These are phyloP conservation scores for Borostomias antarcticus DNA, from an alignment of 2,797 vertebrate species.

Conservation along the genomic window DNA sequence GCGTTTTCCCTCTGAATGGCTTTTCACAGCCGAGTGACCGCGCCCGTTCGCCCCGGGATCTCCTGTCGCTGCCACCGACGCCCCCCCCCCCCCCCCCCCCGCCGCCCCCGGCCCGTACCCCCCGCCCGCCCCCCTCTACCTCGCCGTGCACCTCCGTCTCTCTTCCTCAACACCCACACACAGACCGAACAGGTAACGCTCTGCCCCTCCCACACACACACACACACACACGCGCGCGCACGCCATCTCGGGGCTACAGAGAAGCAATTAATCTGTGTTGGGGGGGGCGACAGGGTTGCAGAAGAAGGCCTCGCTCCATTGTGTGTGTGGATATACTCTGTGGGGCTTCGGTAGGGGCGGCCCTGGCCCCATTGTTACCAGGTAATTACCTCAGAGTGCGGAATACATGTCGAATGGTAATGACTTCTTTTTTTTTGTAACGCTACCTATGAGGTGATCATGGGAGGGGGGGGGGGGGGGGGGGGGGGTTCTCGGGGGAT, in stretches of 20 bases:
- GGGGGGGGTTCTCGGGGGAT: slow-evolving; percentile 50
- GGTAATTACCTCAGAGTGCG: slow-evolving; percentile 82
- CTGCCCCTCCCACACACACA: too few species aligned
- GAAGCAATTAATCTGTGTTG: slow-evolving; percentile 81
- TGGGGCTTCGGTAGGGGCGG: slow-evolving; percentile 53
- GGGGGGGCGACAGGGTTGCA: slow-evolving; percentile 56
- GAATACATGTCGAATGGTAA: slow-evolving; percentile 81
- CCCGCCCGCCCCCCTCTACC: slow-evolving; percentile 29
- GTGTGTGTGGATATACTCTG: slow-evolving; percentile 70
- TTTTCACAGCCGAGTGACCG: slow-evolving; percentile 90
- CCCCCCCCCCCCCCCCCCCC: slow-evolving; percentile 35
- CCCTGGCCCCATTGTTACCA: slow-evolving; percentile 72
- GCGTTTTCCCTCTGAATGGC: slow-evolving; percentile 90
- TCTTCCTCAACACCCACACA: slow-evolving; percentile 63
- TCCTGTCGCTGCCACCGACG: slow-evolving; percentile 67
- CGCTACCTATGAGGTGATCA: slow-evolving; percentile 67
- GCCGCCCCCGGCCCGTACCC: too few species aligned
- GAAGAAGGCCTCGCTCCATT: slow-evolving; percentile 66
- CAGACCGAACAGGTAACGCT: slow-evolving; percentile 76
- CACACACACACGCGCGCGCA: too few species aligned
- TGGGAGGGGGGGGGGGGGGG: slow-evolving; percentile 22
- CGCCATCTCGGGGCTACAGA: slow-evolving; percentile 81
- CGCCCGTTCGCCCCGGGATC: slow-evolving; percentile 78
- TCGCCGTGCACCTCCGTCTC: slow-evolving; percentile 37
- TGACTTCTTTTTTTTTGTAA: slow-evolving; percentile 63